A percentile compares a stretch with the other conserved stretches of the same genome.
These are phyloP conservation scores for Chrysolina americana DNA, from an alignment of 2,888 invertebrate species.

Conservation along the genomic window DNA sequence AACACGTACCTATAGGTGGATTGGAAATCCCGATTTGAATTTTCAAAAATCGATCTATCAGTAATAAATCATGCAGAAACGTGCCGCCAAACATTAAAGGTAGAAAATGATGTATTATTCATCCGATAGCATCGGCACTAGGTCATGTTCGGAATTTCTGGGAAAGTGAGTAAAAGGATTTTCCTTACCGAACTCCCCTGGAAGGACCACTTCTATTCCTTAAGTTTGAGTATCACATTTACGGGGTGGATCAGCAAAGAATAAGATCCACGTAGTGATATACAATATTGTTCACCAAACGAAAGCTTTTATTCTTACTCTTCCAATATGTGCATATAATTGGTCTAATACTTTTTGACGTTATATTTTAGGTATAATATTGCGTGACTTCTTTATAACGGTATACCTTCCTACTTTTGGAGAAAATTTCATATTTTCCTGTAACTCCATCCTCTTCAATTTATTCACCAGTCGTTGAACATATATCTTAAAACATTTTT, in stretches of 20 bases:
- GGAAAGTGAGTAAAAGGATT: slow-evolving; percentile 41
- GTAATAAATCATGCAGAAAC: slow-evolving; percentile 27
- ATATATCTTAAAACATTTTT: too few relatives aligned
- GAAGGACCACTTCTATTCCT: slow-evolving; percentile 27
- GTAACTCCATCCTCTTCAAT: too few relatives aligned
- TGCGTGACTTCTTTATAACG: too few relatives aligned
- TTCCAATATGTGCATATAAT: too few relatives aligned
- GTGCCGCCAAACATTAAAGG: slow-evolving; percentile 32
- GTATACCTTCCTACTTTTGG: too few relatives aligned
- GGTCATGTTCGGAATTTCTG: slow-evolving; percentile 39
- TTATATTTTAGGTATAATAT: too few relatives aligned
- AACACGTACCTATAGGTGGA: slow-evolving; percentile 14
- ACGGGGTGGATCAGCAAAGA: slow-evolving; percentile 1
- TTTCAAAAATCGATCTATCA: slow-evolving; percentile 26
- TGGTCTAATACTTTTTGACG: too few relatives aligned
- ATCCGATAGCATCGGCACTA: slow-evolving; percentile 35
- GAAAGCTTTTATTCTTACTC: too few relatives aligned
- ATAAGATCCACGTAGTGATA: too few relatives aligned
- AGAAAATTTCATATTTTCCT: too few relatives aligned
- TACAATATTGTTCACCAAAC: too few relatives aligned
- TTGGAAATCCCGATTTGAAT: slow-evolving; percentile 24
- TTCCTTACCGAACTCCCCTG: slow-evolving; percentile 40
- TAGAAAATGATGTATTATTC: slow-evolving; percentile 38
- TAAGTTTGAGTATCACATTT: not conserved
- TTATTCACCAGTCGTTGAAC: too few relatives aligned